These are phyloP conservation scores for Lucilia sericata DNA, from an alignment of 1,140 invertebrate genomes.

Conservation along the genomic window DNA sequence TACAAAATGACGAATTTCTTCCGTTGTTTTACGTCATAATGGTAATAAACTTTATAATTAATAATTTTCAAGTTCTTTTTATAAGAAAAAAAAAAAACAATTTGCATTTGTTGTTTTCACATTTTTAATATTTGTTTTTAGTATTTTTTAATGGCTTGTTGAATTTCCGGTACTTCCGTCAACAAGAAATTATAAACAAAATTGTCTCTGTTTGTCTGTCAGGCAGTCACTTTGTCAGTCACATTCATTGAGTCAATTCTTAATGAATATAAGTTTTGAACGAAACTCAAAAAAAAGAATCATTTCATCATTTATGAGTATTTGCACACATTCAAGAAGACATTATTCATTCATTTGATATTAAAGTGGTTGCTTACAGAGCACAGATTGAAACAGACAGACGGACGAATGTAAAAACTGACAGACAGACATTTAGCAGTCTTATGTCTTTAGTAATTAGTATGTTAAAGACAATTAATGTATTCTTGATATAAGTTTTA, in stretches of 20 bases:
- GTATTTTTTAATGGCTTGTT: background rate
- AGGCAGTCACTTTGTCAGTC: background rate
- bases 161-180: background rate
- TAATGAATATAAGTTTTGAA: background rate
- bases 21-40: too few species aligned
- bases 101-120: too few species aligned
- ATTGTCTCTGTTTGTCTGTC: background rate
- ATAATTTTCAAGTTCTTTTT: too few species aligned
- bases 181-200: background rate
- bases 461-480: slow-evolving; percentile 1
- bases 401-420: too few species aligned
- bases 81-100: too few species aligned
- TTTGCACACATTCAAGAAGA: background rate
- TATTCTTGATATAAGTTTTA: background rate
- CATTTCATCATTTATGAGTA: background rate
- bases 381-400: too few species aligned
- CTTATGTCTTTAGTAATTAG: background rate
- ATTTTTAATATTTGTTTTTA: background rate
- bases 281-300: background rate
- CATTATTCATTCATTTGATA: background rate
- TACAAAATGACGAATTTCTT: too few species aligned
- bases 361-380: too few species aligned
- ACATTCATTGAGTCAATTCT: background rate
- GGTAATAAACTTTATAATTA: too few species aligned
- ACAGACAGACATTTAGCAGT: background rate